A percentile compares a stretch with the other conserved stretches of the same genome.
phyloP scores from a whole-genome alignment of 2,888 invertebrate genomes.

The Stenodera caucasica region DNA sequence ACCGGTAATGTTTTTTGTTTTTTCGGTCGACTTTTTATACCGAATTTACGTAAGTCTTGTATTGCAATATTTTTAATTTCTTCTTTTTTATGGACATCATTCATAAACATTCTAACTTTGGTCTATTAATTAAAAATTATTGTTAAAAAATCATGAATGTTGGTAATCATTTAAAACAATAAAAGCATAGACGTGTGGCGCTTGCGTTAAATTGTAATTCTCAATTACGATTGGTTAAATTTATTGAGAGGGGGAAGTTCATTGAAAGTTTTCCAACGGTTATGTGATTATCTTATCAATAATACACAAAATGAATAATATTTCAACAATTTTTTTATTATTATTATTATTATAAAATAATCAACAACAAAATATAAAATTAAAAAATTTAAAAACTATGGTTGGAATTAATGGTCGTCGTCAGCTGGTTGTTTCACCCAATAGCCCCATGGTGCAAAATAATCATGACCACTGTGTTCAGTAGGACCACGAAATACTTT shows the following conservation, averaged over 20 bases:
- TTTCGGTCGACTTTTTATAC: constrained; percentile 72
- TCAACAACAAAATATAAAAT: too few species aligned
- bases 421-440: constrained; percentile 74
- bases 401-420: constrained; percentile 51
- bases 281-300: too few species aligned
- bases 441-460: constrained; percentile 72
- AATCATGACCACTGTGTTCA: constrained; percentile 60
- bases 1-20: constrained; percentile 55
- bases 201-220: background rate
- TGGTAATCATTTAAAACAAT: background rate
- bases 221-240: background rate
- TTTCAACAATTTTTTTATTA: too few species aligned
- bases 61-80: constrained; percentile 62
- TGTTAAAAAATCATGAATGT: too few species aligned
- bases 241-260: background rate
- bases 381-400: constrained; percentile 15
- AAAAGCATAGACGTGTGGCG: background rate
- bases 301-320: too few species aligned
- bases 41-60: constrained; percentile 68
- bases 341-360: too few species aligned
- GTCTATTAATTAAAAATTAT: background rate
- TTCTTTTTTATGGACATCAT: constrained; percentile 60
- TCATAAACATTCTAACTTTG: constrained; percentile 58
- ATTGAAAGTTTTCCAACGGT: too few species aligned
- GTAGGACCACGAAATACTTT: constrained; percentile 75